These are phyloP conservation scores for Corythornis vintsioides DNA, from an alignment of 2,113 vertebrate species.

Conservation along the genomic window DNA sequence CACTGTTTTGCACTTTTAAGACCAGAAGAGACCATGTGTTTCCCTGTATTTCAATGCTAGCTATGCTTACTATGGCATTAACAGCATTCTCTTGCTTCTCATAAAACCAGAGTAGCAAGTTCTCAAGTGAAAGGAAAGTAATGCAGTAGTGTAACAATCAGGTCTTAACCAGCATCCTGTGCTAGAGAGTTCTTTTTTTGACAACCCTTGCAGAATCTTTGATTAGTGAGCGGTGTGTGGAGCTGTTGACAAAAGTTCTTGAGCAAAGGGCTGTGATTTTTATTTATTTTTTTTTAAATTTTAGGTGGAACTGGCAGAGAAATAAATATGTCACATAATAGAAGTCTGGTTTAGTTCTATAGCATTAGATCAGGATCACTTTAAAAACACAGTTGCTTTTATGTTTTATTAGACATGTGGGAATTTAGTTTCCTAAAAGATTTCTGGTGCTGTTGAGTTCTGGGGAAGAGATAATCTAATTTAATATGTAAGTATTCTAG, in stretches of 20 bases:
- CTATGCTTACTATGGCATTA: neutral
- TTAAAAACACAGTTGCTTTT: neutral
- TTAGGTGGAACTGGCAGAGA: neutral
- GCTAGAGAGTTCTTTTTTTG: neutral
- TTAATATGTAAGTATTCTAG: neutral
- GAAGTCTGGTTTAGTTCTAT: neutral
- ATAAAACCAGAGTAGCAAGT: neutral
- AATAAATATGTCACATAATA: neutral
- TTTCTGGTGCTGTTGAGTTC: neutral
- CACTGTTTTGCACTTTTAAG: neutral
- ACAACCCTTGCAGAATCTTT: neutral
- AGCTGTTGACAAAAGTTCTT: neutral
- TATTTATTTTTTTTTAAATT: neutral
- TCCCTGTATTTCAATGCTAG: neutral
- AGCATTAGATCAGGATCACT: neutral
- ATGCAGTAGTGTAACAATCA: neutral
- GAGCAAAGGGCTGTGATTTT: neutral
- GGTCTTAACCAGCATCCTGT: neutral
- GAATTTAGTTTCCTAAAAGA: neutral
- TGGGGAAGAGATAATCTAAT: neutral
- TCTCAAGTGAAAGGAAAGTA: neutral
- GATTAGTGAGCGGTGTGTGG: neutral
- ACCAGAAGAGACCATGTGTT: neutral
- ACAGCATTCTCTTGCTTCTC: neutral
- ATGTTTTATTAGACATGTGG: neutral